These are phyloP conservation scores for Drosophila stalkeri DNA, from an alignment of 2,888 invertebrate species.

Conservation along the genomic window DNA sequence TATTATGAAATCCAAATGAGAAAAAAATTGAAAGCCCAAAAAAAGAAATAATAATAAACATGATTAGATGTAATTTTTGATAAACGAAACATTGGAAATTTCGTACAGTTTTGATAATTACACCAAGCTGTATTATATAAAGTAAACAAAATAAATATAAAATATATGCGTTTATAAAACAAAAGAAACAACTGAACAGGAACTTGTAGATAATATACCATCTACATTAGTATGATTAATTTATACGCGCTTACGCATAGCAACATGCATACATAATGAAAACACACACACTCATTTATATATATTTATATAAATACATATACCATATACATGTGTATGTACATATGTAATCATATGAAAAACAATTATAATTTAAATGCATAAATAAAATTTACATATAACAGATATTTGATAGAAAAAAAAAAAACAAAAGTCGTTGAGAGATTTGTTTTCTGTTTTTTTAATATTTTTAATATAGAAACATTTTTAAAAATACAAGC, in stretches of 20 bases:
- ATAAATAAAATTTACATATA: slow-evolving; percentile 66
- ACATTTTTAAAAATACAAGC: background rate
- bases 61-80: slow-evolving; percentile 67
- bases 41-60: slow-evolving; percentile 12
- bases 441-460: background rate
- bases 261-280: slow-evolving; percentile 57
- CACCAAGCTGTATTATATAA: slow-evolving; percentile 63
- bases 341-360: slow-evolving; percentile 49
- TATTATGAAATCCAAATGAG: slow-evolving; percentile 39
- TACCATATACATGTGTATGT: slow-evolving; percentile 50
- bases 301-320: slow-evolving; percentile 39
- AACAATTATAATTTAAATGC: slow-evolving; percentile 49
- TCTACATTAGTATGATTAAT: slow-evolving; percentile 69
- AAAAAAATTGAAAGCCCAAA: slow-evolving; percentile 3
- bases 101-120: slow-evolving; percentile 64
- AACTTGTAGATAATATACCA: slow-evolving; percentile 74
- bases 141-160: slow-evolving; percentile 35
- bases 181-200: slow-evolving; percentile 63
- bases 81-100: slow-evolving; percentile 56
- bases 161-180: slow-evolving; percentile 57
- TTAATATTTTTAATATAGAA: background rate
- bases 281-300: slow-evolving; percentile 20
- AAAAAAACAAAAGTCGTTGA: background rate
- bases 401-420: slow-evolving; percentile 57
- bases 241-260: slow-evolving; percentile 75